These are phyloP conservation scores for Gibbula magus DNA, from an alignment of 2,888 invertebrate genomes.

Conservation along the genomic window DNA sequence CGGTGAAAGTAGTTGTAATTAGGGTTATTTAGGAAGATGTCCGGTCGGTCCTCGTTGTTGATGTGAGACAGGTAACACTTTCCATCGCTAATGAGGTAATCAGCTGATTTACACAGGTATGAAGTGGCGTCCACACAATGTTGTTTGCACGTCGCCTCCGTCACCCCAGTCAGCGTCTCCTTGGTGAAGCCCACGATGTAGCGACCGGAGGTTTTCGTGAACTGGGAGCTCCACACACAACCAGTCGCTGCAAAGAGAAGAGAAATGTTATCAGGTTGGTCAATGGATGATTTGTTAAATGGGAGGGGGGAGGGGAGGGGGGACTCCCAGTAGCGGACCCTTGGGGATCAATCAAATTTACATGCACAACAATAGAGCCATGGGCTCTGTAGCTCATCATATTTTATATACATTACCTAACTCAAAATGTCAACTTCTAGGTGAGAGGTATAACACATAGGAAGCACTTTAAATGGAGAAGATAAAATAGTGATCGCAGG, in stretches of 20 bases:
- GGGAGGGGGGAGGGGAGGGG: no score
- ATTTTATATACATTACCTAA: no score
- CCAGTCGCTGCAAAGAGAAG: neutral
- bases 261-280: no score
- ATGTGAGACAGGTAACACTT: conserved; percentile 1
- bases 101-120: neutral
- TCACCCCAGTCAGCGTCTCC: neutral
- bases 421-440: no score
- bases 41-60: neutral
- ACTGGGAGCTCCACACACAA: neutral
- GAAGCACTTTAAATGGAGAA: no score
- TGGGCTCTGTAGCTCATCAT: no score
- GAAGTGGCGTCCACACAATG: conserved; percentile 2
- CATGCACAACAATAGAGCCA: no score
- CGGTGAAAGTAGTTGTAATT: neutral
- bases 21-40: neutral
- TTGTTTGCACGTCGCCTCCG: neutral
- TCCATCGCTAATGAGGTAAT: neutral
- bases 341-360: no score
- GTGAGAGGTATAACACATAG: no score
- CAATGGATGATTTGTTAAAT: no score
- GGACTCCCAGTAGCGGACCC: no score
- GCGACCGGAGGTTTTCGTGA: neutral
- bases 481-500: no score
- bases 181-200: neutral